Evolutionary conservation across 1,140 invertebrate species (phyloP), one percentile per base, ranked within the genome.

Genomic region (Capitella teleta): DNA sequence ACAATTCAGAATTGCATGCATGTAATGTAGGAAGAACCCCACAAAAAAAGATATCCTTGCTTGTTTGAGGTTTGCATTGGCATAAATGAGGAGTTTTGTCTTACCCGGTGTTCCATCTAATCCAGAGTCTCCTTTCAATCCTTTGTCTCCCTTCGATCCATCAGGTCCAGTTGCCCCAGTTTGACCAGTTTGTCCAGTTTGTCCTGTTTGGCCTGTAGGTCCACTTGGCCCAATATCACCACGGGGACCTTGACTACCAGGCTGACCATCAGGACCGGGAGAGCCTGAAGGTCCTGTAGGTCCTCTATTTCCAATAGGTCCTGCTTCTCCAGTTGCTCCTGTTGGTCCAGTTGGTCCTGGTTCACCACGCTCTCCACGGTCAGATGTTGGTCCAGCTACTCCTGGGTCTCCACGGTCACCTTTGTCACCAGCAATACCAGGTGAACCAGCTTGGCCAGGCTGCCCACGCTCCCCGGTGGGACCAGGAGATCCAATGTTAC

Each of bases 291-390:
- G 23, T 26, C 52, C 52, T 23, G 24, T 23, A 10, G 24, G 28
- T 16, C 52, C 52, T 21, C 46, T 36, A 10, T 36, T 10, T 21
- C 51, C 51, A 25, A 10, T 4, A 37, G 44, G 23, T 4, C 44
- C 30, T 25, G 14, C 16, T 21, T 2, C 21, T 14, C 38, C 38
- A n/a, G 38, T 40, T 5, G 21, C 25, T 8, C 38, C 38, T 21
- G 2, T 10, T 19, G 5, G 38, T 21, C 38, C 38, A 40, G 38
- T 40, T 40, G 38, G 25, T 40, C 38, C 38, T 40, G 38, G 21
- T 40, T 10, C 5, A 16, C 38, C 38, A 6, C 6, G 3, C 6
- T n/a, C n/a, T n/a, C n/a, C n/a, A n/a, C n/a, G n/a, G n/a, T n/a
- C n/a, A n/a, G n/a, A n/a, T n/a, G n/a, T n/a, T n/a, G n/a, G n/a